Base-by-base conservation (phyloP, 2,113 vertebrate genomes). In the Protomyctophum bolini region DNA sequence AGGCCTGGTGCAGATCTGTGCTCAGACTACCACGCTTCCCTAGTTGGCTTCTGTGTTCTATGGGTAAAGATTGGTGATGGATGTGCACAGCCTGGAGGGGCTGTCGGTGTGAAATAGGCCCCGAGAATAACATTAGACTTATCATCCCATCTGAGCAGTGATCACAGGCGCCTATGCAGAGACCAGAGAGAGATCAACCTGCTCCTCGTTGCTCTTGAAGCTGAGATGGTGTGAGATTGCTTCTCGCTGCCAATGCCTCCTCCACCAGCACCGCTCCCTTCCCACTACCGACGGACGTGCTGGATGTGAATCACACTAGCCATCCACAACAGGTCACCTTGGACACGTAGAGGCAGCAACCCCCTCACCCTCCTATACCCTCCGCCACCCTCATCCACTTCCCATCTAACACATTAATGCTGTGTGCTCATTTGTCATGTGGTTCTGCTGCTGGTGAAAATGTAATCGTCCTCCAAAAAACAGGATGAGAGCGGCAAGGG, bases 201-300 rank as follows among this genome's bases (percentile, higher is more conserved):
- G 11, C 63, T 66, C 15, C 69, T 47, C 7, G 12, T 48, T 7
- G 21, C 3, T 58, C 58, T 60, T 51, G 1, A n/a, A 80, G 64
- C 68, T 57, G 54, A 76, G 73, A 83, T 82, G 80, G 78, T 84
- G 84, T 76, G 76, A 88, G 83, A 88, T 87, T 91, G 83, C 58
- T 70, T 83, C 75, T 73, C 63, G 0, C 7, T 21, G 45, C 45
- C 63, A 0, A 6, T 21, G 51, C 45, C 4, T 5, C 15, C 14
- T 47, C 46, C 64, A 14, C 6, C 12, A 55, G 57, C 33, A 6
- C 12, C 48, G 57, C 33, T 50, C 66, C 33, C 66, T 54, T 69
- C 76, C 72, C 49, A 56, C 29, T 49, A 58, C 60, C 28, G 72
- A 3, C 33, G 0, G 60, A 75, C 77, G 66, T 55, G 33, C 33